Evolutionary conservation across 2,888 invertebrate genomes (phyloP).

Genomic region (Carterocephalus palaemon): DNA sequence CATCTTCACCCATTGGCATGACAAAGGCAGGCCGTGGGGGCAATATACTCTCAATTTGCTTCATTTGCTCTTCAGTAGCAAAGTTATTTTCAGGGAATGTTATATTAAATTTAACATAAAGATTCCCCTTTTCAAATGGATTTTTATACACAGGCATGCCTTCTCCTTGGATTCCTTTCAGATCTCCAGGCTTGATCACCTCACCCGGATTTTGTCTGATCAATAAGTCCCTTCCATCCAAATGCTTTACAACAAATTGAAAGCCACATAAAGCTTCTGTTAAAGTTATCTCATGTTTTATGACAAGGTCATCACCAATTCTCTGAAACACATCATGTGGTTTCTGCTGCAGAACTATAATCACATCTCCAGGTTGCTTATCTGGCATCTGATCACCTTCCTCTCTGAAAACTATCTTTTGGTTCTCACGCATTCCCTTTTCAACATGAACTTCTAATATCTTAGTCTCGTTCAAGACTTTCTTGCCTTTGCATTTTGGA

Average conservation of each 20-base stretch:
- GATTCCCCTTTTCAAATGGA: constrained; percentile 91
- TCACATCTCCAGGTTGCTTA: constrained; percentile 91
- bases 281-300: constrained; percentile 86
- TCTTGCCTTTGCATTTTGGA: constrained; percentile 88
- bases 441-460: constrained; percentile 92
- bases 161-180: constrained; percentile 88
- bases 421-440: constrained; percentile 92
- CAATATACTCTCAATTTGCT: constrained; percentile 85
- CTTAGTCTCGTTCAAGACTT: constrained; percentile 89
- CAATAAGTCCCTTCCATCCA: constrained; percentile 91
- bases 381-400: constrained; percentile 95
- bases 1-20: constrained; percentile 88
- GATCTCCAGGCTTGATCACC: constrained; percentile 89
- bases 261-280: constrained; percentile 96
- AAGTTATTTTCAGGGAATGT: constrained; percentile 91
- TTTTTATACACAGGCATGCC: constrained; percentile 94
- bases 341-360: constrained; percentile 90
- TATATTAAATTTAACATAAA: constrained; percentile 92
- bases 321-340: constrained; percentile 89
- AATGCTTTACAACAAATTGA: constrained; percentile 88
- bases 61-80: constrained; percentile 81
- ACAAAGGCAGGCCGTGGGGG: constrained; percentile 84
- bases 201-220: constrained; percentile 88
- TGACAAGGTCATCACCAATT: constrained; percentile 84
- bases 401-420: constrained; percentile 90